These are phyloP conservation scores for Oostethus manadensis DNA, from an alignment of 2,113 vertebrate genomes.

Conservation along the genomic window DNA sequence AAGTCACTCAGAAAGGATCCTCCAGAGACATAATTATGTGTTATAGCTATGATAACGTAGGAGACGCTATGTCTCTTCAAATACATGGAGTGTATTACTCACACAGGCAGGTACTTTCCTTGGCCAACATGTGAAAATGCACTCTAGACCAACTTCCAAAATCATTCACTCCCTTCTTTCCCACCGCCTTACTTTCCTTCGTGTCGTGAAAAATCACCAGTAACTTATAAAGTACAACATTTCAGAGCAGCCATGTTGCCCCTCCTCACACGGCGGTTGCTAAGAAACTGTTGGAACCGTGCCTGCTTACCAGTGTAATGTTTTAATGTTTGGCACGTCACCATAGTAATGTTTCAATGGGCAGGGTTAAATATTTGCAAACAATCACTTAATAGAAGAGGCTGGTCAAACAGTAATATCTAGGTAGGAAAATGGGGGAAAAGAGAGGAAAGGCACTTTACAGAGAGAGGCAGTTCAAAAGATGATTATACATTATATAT, in stretches of 20 bases:
- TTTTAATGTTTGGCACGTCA: conserved; percentile 10
- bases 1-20: neutral
- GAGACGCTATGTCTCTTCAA: neutral
- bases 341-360: conserved; percentile 13
- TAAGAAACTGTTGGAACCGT: conserved; percentile 8
- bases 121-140: neutral
- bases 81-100: neutral
- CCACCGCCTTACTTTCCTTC: neutral
- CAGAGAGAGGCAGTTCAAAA: neutral
- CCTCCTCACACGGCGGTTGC: conserved; percentile 2
- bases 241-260: conserved; percentile 2
- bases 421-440: neutral
- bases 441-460: neutral
- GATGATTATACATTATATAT: too few relatives aligned
- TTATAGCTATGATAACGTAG: neutral
- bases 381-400: conserved; percentile 13
- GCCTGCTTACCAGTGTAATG: conserved; percentile 6
- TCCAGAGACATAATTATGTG: neutral
- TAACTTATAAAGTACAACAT: neutral
- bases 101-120: neutral
- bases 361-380: conserved; percentile 17
- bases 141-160: neutral
- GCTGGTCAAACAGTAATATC: conserved; percentile 4
- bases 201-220: neutral
- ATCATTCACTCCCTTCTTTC: neutral